Conservation (phyloP, 1,140 invertebrate species). For the Trichoplusia ni region DNA sequence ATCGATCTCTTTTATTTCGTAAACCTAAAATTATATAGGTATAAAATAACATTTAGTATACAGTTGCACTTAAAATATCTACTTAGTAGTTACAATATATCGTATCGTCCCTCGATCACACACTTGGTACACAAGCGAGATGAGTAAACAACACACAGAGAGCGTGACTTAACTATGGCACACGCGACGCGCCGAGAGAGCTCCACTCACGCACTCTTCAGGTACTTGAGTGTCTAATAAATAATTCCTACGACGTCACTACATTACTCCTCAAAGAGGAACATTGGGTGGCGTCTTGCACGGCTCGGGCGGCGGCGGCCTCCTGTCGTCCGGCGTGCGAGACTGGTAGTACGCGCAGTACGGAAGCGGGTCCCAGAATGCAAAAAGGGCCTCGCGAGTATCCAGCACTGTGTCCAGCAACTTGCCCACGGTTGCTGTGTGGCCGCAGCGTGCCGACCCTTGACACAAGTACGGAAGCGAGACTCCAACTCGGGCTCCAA, state of each 20-base stretch:
- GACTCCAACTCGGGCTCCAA: slow-evolving; percentile 88
- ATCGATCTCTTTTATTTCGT: slow-evolving; percentile 25
- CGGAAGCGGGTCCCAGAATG: slow-evolving; percentile 91
- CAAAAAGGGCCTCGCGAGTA: slow-evolving; percentile 88
- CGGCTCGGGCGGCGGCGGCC: slow-evolving; percentile 63
- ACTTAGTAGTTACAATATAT: slow-evolving; percentile 78
- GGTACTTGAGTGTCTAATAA: slow-evolving; percentile 76
- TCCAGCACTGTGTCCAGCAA: slow-evolving; percentile 86
- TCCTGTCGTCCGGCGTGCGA: slow-evolving; percentile 84
- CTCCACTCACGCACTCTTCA: slow-evolving; percentile 70
- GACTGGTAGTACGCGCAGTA: slow-evolving; percentile 92
- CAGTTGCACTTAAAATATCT: slow-evolving; percentile 54
- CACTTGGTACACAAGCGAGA: slow-evolving; percentile 39
- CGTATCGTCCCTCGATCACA: slow-evolving; percentile 60
- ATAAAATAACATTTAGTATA: slow-evolving; percentile 47
- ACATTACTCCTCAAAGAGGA: slow-evolving; percentile 70
- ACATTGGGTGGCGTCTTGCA: slow-evolving; percentile 75
- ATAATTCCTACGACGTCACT: slow-evolving; percentile 65
- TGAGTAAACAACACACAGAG: slow-evolving; percentile 53
- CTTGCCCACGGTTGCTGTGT: slow-evolving; percentile 82
- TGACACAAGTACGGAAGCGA: slow-evolving; percentile 90
- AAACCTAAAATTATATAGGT: slow-evolving; percentile 18
- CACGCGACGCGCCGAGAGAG: slow-evolving; percentile 44
- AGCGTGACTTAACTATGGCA: slow-evolving; percentile 49
- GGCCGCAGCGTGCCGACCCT: slow-evolving; percentile 82